Evolutionary conservation across 2,888 invertebrate species (phyloP).

Genomic region (Phytoseiulus persimilis): DNA sequence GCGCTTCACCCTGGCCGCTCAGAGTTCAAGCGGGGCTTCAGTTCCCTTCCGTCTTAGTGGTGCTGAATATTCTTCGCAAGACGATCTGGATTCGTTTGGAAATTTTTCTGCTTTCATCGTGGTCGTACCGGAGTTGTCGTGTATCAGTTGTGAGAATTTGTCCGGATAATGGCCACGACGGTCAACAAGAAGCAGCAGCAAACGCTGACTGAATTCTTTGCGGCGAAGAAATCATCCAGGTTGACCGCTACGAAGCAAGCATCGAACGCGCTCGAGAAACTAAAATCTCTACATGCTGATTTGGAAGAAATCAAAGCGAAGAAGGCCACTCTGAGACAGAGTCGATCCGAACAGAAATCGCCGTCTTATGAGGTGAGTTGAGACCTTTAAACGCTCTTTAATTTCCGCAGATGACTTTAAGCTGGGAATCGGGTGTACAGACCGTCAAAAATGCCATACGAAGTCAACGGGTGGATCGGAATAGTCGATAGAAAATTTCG

Average conservation of each 20-base stretch:
- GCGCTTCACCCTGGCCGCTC: background rate
- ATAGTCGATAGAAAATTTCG: background rate
- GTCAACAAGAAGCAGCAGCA: conserved; percentile 11
- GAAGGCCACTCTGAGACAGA: background rate
- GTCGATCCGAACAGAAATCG: conserved; percentile 7
- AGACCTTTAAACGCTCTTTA: background rate
- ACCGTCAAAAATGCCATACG: too few relatives aligned
- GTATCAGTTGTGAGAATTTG: background rate
- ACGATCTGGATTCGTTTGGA: background rate
- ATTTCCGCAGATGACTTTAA: background rate
- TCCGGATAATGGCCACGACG: background rate
- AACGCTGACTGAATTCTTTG: conserved; percentile 20
- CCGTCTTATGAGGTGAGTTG: conserved; percentile 16
- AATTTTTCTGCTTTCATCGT: background rate
- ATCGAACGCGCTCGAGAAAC: conserved; percentile 6
- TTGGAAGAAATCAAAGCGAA: conserved; percentile 13
- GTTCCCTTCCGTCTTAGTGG: background rate
- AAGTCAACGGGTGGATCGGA: background rate
- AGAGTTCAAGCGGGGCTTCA: background rate
- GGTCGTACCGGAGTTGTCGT: background rate
- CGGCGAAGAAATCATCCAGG: conserved; percentile 7
- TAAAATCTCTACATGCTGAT: background rate
- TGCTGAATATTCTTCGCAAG: background rate
- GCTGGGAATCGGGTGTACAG: background rate
- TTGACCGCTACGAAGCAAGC: conserved; percentile 9